Base-by-base conservation (phyloP, 2,113 vertebrate genomes). In the Coryphaenoides rupestris region DNA sequence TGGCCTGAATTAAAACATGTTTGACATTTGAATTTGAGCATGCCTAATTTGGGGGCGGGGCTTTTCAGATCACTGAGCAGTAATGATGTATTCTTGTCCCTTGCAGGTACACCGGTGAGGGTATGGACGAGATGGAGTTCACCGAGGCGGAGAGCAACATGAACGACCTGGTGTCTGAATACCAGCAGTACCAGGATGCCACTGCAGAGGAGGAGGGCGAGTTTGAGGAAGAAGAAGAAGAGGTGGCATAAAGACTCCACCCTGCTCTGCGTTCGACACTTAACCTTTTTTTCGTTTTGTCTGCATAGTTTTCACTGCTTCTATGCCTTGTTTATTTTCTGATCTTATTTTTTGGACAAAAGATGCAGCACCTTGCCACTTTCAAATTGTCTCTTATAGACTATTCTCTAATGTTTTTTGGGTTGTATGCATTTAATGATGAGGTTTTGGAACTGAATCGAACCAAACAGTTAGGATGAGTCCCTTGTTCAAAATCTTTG, bases 141-240 rank as follows among this genome's bases (percentile, higher is more conserved):
- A 90, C 90, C 0, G 87, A 92, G 54, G 90, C 90, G 0, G 90
- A 91, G 75, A 84, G 91, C 89, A 91, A 93, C 87, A 93, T 93
- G 92, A 93, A 93, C 0, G 90, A 93, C 84, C 85, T 93, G 28
- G 93, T 94, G 21, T 94, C 93, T 0, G 93, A 94, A 79, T 94
- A 95, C 72, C 93, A 95, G 86, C 93, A 94, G 87, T 95, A 95
- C 83, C 93, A 94, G 85, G 93, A 95, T 0, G 92, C 93, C 58
- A 95, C 93, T 0, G 93, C 93, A 0, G 93, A 95, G 79, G 93
- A 95, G 66, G 93, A 95, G 80, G 93, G 93, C 0, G 93, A 94
- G 76, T 94, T 95, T 6, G 93, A 95, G 76, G 93, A 94, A 72
- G 93, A 94, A 64, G 91, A 82, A 0, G 93, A 94, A 62, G 92